Conservation (phyloP, 1,140 invertebrate genomes). For the Rhyacophila brunnea region DNA sequence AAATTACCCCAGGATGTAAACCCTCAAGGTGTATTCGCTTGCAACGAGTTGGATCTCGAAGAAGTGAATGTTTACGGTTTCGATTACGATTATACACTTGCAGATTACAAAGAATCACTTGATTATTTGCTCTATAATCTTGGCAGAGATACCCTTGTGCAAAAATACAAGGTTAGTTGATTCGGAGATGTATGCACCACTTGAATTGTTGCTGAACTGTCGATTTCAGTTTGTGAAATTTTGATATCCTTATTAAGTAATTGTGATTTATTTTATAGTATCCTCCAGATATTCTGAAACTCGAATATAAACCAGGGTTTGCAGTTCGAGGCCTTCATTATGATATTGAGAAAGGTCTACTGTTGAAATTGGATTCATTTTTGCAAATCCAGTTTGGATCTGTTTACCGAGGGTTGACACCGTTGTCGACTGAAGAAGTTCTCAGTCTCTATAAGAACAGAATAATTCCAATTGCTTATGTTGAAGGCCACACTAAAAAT, state of each 20-base stretch:
- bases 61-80: constrained; percentile 96
- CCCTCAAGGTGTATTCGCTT: constrained; percentile 88
- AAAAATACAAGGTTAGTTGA: constrained; percentile 76
- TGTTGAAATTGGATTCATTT: constrained; percentile 95
- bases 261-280: constrained; percentile 63
- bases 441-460: constrained; percentile 82
- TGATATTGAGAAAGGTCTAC: constrained; percentile 92
- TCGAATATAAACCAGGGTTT: constrained; percentile 87
- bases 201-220: no score
- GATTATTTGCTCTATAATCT: constrained; percentile 92
- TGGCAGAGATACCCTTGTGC: constrained; percentile 82
- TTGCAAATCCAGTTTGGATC: constrained; percentile 94
- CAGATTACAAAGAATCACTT: constrained; percentile 89
- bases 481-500: constrained; percentile 64
- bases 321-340: constrained; percentile 93
- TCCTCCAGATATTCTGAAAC: constrained; percentile 76
- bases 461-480: constrained; percentile 79
- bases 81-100: constrained; percentile 98
- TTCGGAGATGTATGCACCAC: no score
- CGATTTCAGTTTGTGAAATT: no score
- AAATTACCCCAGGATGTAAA: constrained; percentile 86
- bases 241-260: no score
- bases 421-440: constrained; percentile 83
- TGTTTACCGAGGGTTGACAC: constrained; percentile 85
- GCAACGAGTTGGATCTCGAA: constrained; percentile 90